Evolutionary conservation across 2,888 invertebrate genomes (phyloP), one percentile per base, ranked within the genome.

Genomic region (Stegana nigrithorax): DNA sequence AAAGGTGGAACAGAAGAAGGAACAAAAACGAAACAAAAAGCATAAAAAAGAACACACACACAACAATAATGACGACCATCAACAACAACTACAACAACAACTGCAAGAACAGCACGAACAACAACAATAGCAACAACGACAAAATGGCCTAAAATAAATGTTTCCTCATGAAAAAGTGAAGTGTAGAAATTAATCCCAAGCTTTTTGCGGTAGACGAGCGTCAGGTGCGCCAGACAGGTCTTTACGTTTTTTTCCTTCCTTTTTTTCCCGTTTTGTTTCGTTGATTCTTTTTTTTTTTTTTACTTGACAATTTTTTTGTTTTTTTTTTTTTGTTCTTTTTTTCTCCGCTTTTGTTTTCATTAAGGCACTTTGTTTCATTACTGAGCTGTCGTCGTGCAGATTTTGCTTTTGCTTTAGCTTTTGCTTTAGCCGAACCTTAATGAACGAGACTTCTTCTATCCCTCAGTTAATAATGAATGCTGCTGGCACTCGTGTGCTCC

Each of bases 141-240:
- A 45, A 60, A 47, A 47, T 47, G 25, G 47, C 23, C 25, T 47
- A 19, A 47, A 47, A 47, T 47, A 55, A 32, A 32, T 53, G 53
- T 55, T 32, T 2, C 53, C 19, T 36, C 19, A 55, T 55, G 53
- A 32, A 29, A 36, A 19, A 55, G 10, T 42, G 42, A 60, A 60
- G 59, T 51, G 26, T 39, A 63, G 59, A 59, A 66, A 63, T 66
- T 66, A 66, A 63, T 63, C 61, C 61, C 25, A 8, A 21, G 25
- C 26, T 26, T 2, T 27, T 26, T 55, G 39, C 21, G 47, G 57
- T 23, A 51, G 53, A n/a, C 36, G 19, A 26, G 29, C 61, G 57
- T 45, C 68, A 68, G 65, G 66, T 68, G 68, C 50, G 51, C 42
- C 21, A 66, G 64, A 64, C 66, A 66, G 64, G 62, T 50, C 17